Evolutionary conservation across 2,797 vertebrate genomes (phyloP), one percentile per base, ranked within the genome.

Genomic region (Orientallactaga sibirica): DNA sequence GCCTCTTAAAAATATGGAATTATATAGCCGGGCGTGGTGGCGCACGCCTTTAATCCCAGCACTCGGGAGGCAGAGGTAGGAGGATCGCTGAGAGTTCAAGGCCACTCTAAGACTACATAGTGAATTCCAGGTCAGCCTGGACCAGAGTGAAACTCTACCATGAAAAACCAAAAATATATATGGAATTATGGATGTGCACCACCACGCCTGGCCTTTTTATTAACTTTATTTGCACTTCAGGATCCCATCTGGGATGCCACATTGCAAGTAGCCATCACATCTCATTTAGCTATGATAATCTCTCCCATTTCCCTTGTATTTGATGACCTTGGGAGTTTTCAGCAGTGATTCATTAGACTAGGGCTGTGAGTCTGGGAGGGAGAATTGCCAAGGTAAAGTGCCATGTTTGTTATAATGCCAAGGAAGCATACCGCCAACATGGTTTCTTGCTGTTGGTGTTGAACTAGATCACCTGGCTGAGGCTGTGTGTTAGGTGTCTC

Each of bases 241-340:
- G 62, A 85, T 62, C 12, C 6, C 74, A 84, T 70, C 25, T 22
- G 74, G 29, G 48, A 66, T 62, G 41, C 29, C 29, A 89, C n/a
- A 52, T 71, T 86, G 43, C 37, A 19, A 24, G 68, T 81, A 58
- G n/a, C 55, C 20, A 16, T 88, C 22, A 3, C 27, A 37, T 70
- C 37, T 67, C 52, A 73, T 62, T 86, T 77, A 41, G 27, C 22
- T 85, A 25, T 80, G 61, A 79, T 73, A n/a, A 27, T 91, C 29
- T 87, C 85, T 87, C 80, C 78, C 5, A 68, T 14, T 75, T 75
- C 27, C 64, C 41, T 79, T 75, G 48, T 92, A 70, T 93, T 86
- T 27, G 29, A 71, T 74, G 66, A 67, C 76, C 29, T 88, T 66
- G 84, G 77, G 41, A 77, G 37, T 77, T 80, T 66, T 91, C n/a